Conservation (phyloP, 2,797 vertebrate species). For the Cryptoprocta ferox region DNA sequence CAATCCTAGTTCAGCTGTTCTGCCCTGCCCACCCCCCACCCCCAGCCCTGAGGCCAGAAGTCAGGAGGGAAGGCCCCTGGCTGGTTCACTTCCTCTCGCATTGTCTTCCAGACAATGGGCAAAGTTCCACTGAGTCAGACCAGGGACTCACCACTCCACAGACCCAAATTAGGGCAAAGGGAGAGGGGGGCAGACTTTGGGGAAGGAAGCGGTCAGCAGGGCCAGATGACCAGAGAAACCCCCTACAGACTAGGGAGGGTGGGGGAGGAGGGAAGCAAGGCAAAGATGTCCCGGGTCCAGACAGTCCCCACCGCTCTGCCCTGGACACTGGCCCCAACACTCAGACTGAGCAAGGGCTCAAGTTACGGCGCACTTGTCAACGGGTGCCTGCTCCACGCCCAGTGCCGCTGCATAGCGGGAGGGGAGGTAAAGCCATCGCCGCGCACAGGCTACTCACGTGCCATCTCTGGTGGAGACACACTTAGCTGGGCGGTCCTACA, state of each 20-base stretch:
- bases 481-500: slow-evolving; percentile 48
- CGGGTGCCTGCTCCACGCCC: not conserved
- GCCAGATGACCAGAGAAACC: not conserved
- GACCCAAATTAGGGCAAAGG: slow-evolving; percentile 57
- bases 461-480: not conserved
- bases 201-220: slow-evolving; percentile 23
- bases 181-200: not conserved
- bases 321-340: not conserved
- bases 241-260: not conserved
- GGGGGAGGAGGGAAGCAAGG: not conserved
- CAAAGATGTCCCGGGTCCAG: not conserved
- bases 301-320: not conserved
- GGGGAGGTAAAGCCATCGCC: not conserved
- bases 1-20: slow-evolving; percentile 60
- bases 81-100: slow-evolving; percentile 75
- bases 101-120: slow-evolving; percentile 79
- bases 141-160: slow-evolving; percentile 42
- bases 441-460: not conserved
- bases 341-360: not conserved
- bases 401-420: not conserved
- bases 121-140: slow-evolving; percentile 78
- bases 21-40: not conserved
- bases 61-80: slow-evolving; percentile 47
- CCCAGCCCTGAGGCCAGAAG: slow-evolving; percentile 52
- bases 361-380: not conserved